Evolutionary conservation across 2,113 vertebrate species (phyloP), one percentile per base, ranked within the genome.

Genomic region (Tragelaphus strepsiceros): DNA sequence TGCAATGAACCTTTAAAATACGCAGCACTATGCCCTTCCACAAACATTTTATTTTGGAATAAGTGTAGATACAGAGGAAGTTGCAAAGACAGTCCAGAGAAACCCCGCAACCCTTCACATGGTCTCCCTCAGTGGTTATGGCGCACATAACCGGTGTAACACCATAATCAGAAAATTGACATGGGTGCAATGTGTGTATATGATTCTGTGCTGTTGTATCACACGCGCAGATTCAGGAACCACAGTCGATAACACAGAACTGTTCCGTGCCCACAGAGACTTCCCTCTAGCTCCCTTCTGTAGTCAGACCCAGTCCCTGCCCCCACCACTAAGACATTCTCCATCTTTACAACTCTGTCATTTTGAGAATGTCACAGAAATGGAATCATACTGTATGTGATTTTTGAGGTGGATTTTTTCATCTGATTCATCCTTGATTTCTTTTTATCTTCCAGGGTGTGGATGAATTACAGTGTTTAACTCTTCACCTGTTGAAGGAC

Each of bases 271-370:
- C n/a, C 7, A 61, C 26, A 28, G 30, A 77, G 26, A 8, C 12
- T 21, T n/a, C 19, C 8, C 8, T 13, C 19, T 2, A 6, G 43
- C 24, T 21, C 10, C 26, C 17, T 35, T 54, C 24, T 61, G 21
- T n/a, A 43, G 21, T 46, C 28, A 46, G 8, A 15, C 4, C n/a
- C 13, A 4, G 3, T 0, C 2, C 32, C 11, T 0, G 1, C 5
- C 8, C 3, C 32, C 9, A 4, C 24, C 2, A 46, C n/a, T 4
- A 24, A 22, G 5, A 54, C 13, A 10, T 2, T 53, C 10, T 43
- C 8, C 22, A 15, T 88, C 32, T n/a, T 26, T 39, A 19, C 58
- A 6, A 10, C 43, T 46, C 43, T 78, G 43, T n/a, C 30, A n/a
- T 54, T 46, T 30, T 49, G 43, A 49, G 77, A 80, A 49, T 49